These are phyloP conservation scores for Eulithis testata DNA, from an alignment of 2,888 invertebrate species.

Conservation along the genomic window DNA sequence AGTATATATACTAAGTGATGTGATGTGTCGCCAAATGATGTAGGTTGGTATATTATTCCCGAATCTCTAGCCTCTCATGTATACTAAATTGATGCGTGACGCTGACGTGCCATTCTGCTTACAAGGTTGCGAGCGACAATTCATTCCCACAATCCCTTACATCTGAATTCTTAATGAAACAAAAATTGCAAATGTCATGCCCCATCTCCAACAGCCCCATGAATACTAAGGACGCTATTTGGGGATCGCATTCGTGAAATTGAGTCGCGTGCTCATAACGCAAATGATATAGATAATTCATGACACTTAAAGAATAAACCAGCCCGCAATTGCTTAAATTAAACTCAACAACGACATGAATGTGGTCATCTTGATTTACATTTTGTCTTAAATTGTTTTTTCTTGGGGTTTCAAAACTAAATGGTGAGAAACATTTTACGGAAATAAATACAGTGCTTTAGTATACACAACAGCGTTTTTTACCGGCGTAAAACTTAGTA, in stretches of 20 bases:
- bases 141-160: constrained; percentile 75
- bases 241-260: constrained; percentile 73
- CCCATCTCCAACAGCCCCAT: constrained; percentile 74
- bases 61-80: constrained; percentile 25
- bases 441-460: no score
- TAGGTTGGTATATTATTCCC: not conserved
- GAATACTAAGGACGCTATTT: constrained; percentile 83
- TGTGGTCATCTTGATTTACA: constrained; percentile 50
- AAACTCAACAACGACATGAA: constrained; percentile 18
- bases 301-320: constrained; percentile 53
- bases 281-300: constrained; percentile 73
- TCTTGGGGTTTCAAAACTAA: not conserved
- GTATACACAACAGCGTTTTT: no score
- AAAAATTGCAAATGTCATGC: constrained; percentile 82
- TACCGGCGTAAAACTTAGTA: no score
- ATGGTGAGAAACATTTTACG: no score
- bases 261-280: constrained; percentile 69
- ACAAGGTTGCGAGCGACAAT: constrained; percentile 52
- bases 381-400: constrained; percentile 6
- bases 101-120: constrained; percentile 23
- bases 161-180: constrained; percentile 82
- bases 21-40: not conserved
- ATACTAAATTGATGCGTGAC: constrained; percentile 33
- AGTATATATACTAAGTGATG: not conserved
- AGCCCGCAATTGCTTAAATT: constrained; percentile 16